Percentiles rank a stretch among this genome's conserved stretches.
Evolutionary conservation across 2,113 vertebrate species (phyloP).

Genomic region (Setophaga kirtlandii): DNA sequence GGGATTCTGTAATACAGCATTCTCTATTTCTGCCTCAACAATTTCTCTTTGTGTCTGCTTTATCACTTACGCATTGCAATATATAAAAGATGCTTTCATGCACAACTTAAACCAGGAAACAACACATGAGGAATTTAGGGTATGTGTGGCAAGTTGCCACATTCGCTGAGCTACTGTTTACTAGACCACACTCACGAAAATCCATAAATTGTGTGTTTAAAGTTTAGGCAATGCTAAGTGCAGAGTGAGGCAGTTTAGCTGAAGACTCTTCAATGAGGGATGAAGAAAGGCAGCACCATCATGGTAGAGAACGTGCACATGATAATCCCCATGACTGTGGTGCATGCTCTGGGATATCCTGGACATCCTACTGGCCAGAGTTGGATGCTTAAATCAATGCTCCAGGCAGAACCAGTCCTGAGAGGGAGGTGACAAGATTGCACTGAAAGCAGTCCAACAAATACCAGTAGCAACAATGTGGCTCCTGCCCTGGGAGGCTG

Average conservation of each 20-base stretch:
- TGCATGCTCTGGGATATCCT: background rate
- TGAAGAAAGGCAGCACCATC: background rate
- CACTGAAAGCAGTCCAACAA: background rate
- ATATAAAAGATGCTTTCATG: too few relatives aligned
- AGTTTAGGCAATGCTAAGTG: background rate
- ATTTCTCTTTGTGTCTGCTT: too few relatives aligned
- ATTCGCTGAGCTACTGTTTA: background rate
- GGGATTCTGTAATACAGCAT: too few relatives aligned
- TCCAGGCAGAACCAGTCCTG: background rate
- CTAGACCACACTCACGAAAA: background rate
- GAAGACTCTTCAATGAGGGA: background rate
- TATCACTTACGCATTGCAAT: too few relatives aligned
- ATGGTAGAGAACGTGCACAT: rapidly evolving
- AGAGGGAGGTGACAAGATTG: background rate
- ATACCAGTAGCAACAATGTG: background rate
- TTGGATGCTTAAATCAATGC: background rate
- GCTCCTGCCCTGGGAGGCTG: background rate
- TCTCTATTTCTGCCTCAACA: too few relatives aligned
- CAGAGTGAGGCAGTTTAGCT: background rate
- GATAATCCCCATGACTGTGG: background rate
- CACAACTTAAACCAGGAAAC: too few relatives aligned
- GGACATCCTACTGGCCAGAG: background rate
- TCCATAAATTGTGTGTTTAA: background rate
- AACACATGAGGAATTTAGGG: too few relatives aligned
- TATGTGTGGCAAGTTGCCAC: too few relatives aligned